Evolutionary conservation across 2,797 vertebrate species (phyloP).

Genomic region (Protonibea diacanthus): DNA sequence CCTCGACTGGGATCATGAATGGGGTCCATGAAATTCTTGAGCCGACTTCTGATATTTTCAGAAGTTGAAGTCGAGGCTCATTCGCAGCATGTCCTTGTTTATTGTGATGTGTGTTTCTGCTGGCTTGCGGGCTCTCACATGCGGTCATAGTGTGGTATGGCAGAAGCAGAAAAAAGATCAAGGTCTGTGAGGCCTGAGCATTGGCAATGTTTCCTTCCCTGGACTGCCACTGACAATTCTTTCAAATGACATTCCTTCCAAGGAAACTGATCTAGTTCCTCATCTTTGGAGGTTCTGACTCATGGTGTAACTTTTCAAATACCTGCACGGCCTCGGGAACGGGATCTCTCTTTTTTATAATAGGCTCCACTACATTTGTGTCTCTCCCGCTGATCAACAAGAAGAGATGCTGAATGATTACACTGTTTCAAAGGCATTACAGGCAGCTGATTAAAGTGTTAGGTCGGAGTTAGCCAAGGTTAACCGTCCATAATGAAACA

Average conservation of each 20-base stretch:
- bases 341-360: slow-evolving; percentile 44
- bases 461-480: slow-evolving; percentile 85
- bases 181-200: slow-evolving; percentile 57
- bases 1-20: slow-evolving; percentile 35
- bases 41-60: slow-evolving; percentile 62
- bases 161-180: slow-evolving; percentile 70
- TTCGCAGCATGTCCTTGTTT: slow-evolving; percentile 68
- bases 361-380: slow-evolving; percentile 44
- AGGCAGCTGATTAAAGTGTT: slow-evolving; percentile 85
- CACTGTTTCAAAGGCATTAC: slow-evolving; percentile 80
- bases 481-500: slow-evolving; percentile 87
- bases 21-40: slow-evolving; percentile 57
- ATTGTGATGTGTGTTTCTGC: slow-evolving; percentile 67
- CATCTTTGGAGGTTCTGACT: slow-evolving; percentile 51
- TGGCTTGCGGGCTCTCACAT: slow-evolving; percentile 57
- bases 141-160: slow-evolving; percentile 68
- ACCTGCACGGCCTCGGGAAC: slow-evolving; percentile 65
- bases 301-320: slow-evolving; percentile 62
- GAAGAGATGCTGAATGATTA: slow-evolving; percentile 79
- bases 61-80: slow-evolving; percentile 55
- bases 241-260: slow-evolving; percentile 66
- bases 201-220: slow-evolving; percentile 53
- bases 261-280: slow-evolving; percentile 59
- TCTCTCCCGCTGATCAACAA: slow-evolving; percentile 72
- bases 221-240: slow-evolving; percentile 49